These are phyloP conservation scores for Tragelaphus strepsiceros DNA, from an alignment of 2,113 vertebrate genomes.

Conservation along the genomic window DNA sequence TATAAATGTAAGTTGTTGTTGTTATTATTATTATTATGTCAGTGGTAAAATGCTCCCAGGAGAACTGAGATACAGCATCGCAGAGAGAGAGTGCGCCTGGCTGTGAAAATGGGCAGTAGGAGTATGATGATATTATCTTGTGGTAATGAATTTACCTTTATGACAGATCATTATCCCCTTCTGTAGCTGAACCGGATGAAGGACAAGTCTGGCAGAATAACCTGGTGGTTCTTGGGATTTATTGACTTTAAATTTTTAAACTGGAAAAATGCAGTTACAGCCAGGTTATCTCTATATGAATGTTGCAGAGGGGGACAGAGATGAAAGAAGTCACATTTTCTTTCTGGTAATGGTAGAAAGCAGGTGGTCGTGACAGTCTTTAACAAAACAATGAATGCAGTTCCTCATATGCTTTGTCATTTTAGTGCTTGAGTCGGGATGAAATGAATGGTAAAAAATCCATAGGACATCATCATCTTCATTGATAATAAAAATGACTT, in stretches of 20 bases:
- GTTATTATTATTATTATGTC: conserved; percentile 76
- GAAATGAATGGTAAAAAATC: background rate
- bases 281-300: conserved; percentile 29
- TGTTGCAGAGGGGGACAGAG: background rate
- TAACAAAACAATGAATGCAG: background rate
- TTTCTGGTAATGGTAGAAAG: conserved; percentile 2
- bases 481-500: background rate
- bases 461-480: background rate
- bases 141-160: conserved; percentile 79
- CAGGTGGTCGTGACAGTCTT: background rate
- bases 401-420: background rate
- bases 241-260: conserved; percentile 56
- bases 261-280: conserved; percentile 49
- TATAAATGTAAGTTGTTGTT: conserved; percentile 72
- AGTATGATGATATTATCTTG: conserved; percentile 70
- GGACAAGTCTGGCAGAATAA: conserved; percentile 71
- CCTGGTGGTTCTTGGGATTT: conserved; percentile 54
- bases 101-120: conserved; percentile 71
- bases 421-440: background rate
- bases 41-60: conserved; percentile 72
- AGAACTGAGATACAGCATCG: conserved; percentile 68
- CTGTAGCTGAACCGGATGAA: conserved; percentile 72
- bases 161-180: conserved; percentile 76
- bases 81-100: conserved; percentile 65
- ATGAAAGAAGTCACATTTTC: conserved; percentile 31